Conservation (phyloP, 2,113 vertebrate genomes). For the Cettia cetti region DNA sequence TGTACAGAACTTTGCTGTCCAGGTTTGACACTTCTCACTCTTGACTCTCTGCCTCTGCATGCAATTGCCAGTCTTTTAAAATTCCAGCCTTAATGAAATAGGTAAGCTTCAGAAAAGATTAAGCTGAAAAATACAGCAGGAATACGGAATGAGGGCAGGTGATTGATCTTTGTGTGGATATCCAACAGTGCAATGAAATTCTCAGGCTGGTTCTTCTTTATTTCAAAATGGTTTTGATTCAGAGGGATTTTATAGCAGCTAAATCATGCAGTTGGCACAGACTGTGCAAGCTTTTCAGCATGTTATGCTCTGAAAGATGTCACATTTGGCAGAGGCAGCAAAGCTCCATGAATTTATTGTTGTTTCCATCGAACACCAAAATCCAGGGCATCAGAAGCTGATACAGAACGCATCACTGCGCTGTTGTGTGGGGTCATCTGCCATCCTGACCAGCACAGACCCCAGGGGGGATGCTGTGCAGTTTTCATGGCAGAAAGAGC, state of each 20-base stretch:
- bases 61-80: constrained; percentile 69
- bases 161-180: constrained; percentile 79
- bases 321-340: constrained; percentile 77
- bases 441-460: neutral
- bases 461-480: neutral
- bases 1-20: constrained; percentile 55
- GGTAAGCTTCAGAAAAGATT: constrained; percentile 74
- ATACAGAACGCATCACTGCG: neutral
- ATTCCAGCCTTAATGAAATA: constrained; percentile 75
- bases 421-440: neutral
- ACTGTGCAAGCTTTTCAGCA: constrained; percentile 71
- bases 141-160: constrained; percentile 75
- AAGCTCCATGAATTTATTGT: constrained; percentile 72
- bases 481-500: neutral
- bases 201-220: constrained; percentile 77
- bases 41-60: constrained; percentile 35
- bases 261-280: constrained; percentile 77
- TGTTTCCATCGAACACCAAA: constrained; percentile 45
- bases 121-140: constrained; percentile 76
- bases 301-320: constrained; percentile 74
- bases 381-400: constrained; percentile 33
- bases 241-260: constrained; percentile 76
- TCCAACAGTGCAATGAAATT: constrained; percentile 77
- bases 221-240: constrained; percentile 77
- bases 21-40: constrained; percentile 40